Base-by-base conservation (phyloP, 1,140 invertebrate genomes). In the Saccostrea glomerata region DNA sequence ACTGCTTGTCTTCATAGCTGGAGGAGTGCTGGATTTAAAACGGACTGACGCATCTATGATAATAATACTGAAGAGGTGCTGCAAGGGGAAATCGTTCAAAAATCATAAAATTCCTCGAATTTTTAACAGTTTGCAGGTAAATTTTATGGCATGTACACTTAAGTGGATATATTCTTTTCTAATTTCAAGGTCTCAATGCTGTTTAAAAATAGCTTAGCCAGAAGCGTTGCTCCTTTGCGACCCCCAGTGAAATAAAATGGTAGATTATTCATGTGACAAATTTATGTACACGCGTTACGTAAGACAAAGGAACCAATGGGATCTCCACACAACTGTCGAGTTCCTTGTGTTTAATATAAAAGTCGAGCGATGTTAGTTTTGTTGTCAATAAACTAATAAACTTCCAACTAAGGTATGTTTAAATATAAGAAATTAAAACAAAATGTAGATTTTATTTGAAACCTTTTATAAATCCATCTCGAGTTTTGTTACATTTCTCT, bases 281-380 rank as follows among this genome's bases (percentile, higher is more conserved):
- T 30, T 77, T 77, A 36, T 47, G 70, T 12, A 30, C 11, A 77
- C 25, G 12, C 30, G 30, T 77, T 77, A 77, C 70, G 70, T 15
- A 77, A 77, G 70, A 77, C 0, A 9, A 30, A 17, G 25, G 70
- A 36, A 30, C 70, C 70, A 77, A 77, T 77, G 30, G 70, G 30
- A 77, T 36, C 23, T 77, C 2, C 25, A 25, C 23, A 77, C 30
- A 30, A 25, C 13, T 30, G 70, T 13, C 1, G 25, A 77, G 70
- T 77, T 77, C 70, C 70, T 77, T 77, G 70, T 77, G 70, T 77
- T 77, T 25, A 77, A 77, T 77, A 77, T 77, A 77, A 77, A 77
- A 77, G 70, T 77, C 70, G 4, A 25, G 23, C 70, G 25, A 23
- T 6, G 70, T 30, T 25, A 30, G 70, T 36, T 15, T 13, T 36